These are phyloP conservation scores for Paratrypauchen microcephalus DNA, from an alignment of 2,797 vertebrate species.

Conservation along the genomic window DNA sequence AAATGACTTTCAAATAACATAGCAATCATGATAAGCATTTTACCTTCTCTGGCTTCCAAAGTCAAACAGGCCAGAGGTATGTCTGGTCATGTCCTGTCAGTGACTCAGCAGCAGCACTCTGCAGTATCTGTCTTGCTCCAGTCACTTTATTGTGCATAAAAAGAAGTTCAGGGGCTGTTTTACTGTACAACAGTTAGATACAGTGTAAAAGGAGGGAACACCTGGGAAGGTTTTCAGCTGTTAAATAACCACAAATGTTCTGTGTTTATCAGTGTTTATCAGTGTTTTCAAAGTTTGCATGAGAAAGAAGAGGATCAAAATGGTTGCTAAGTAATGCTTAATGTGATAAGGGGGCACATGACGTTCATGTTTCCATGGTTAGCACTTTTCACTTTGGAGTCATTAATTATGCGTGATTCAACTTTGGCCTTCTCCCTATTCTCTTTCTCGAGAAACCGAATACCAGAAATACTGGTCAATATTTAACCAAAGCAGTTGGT, in stretches of 20 bases:
- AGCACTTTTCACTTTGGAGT: slow-evolving; percentile 51
- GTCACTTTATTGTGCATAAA: slow-evolving; percentile 53
- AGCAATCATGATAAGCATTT: slow-evolving; percentile 28
- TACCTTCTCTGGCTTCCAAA: not conserved
- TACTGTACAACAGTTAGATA: slow-evolving; percentile 37
- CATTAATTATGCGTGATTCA: not conserved
- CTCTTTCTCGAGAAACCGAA: not conserved
- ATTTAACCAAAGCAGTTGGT: not conserved
- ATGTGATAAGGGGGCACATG: slow-evolving; percentile 53
- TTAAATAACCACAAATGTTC: not conserved
- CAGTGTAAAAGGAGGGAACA: no score
- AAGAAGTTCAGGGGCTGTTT: slow-evolving; percentile 26
- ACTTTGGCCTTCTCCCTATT: not conserved
- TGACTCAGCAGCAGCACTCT: slow-evolving; percentile 40
- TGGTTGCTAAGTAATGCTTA: slow-evolving; percentile 34
- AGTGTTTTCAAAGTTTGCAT: slow-evolving; percentile 10
- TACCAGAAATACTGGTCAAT: not conserved
- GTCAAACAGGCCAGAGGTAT: slow-evolving; percentile 18
- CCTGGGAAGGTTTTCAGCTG: not conserved
- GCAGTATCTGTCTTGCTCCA: slow-evolving; percentile 17
- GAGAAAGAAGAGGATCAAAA: slow-evolving; percentile 37
- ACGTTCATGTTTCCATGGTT: slow-evolving; percentile 63
- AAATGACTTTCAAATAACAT: slow-evolving; percentile 14
- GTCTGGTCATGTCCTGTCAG: slow-evolving; percentile 41
- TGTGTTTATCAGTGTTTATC: not conserved